Base-by-base conservation (phyloP, 2,888 invertebrate species). In the Cheilosia scutellata region DNA sequence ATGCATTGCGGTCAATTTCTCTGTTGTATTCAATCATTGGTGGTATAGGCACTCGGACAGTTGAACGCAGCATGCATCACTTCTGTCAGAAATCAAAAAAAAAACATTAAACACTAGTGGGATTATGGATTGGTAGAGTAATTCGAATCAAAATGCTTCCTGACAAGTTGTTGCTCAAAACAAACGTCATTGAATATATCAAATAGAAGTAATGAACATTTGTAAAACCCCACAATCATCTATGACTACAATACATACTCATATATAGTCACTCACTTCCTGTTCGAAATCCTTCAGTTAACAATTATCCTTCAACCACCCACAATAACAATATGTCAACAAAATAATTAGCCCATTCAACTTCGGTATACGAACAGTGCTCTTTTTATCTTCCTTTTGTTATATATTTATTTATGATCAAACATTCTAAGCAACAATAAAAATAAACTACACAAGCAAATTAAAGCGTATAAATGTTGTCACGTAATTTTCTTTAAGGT, bases 221-320 rank as follows among this genome's bases (percentile, higher is more conserved):
- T 47, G 16, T 1, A 6, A 47, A 47, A 47, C 16, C 44, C 5
- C 44, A 6, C 44, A 37, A 37, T n/a, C 44, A 55, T 20, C 13
- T 2, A 44, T 7, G 16, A 29, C 31, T 20, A 31, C 31, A 9
- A 20, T 20, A 20, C 20, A 20, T 20, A 20, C 20, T 20, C 20
- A 2, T 1, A 2, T 1, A 20, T 20, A 20, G 20, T 20, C n/a
- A 13, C 29, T 5, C n/a, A 27, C 51, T 72, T 72, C 72, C 72
- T 42, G 13, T 20, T 62, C 3, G 13, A 20, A 72, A 37, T 74
- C 63, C 74, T 74, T 74, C 55, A 63, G 11, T n/a, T 5, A 31
- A 20, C 40, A 33, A 25, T 9, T 20, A 63, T 57, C 74, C 74
- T 74, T 27, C 74, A 74, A 74, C 74, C 47, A 31, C 70, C 70